A percentile compares a stretch with the other conserved stretches of the same genome.
Evolutionary conservation across 2,113 vertebrate genomes (phyloP).

Genomic region (Eretmochelys imbricata): DNA sequence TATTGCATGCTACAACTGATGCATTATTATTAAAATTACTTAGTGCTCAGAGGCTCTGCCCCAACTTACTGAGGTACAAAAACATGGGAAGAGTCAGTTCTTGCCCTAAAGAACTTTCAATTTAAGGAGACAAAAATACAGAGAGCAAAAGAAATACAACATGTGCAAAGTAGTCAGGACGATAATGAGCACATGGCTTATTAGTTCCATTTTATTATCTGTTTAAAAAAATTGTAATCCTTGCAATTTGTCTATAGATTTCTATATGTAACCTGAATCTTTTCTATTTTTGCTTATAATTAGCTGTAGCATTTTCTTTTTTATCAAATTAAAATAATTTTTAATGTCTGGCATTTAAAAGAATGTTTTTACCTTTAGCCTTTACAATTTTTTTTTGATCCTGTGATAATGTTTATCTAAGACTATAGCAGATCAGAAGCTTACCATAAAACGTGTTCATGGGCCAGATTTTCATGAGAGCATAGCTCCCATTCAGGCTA

Average conservation of each 20-base stretch:
- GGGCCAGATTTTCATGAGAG: not conserved
- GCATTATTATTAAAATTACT: constrained; percentile 23
- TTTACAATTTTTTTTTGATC: no score
- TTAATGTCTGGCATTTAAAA: no score
- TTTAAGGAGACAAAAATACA: not conserved
- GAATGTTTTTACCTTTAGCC: no score
- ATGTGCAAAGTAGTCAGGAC: not conserved
- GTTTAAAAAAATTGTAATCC: not conserved
- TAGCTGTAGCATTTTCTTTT: not conserved
- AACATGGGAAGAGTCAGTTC: not conserved
- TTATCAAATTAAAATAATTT: no score
- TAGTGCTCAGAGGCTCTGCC: not conserved
- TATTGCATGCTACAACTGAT: constrained; percentile 31
- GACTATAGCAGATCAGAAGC: not conserved
- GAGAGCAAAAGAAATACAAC: not conserved
- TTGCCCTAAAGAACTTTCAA: constrained; percentile 12
- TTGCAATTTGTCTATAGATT: not conserved
- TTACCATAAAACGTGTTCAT: not conserved
- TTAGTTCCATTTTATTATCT: not conserved
- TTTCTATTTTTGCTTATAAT: constrained; percentile 3
- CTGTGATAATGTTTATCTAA: not conserved
- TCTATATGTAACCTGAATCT: not conserved
- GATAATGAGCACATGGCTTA: not conserved
- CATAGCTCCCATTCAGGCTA: not conserved
- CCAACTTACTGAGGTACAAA: constrained; percentile 10